Conservation (phyloP, 1,140 invertebrate genomes). For the Polypedilum vanderplanki region DNA sequence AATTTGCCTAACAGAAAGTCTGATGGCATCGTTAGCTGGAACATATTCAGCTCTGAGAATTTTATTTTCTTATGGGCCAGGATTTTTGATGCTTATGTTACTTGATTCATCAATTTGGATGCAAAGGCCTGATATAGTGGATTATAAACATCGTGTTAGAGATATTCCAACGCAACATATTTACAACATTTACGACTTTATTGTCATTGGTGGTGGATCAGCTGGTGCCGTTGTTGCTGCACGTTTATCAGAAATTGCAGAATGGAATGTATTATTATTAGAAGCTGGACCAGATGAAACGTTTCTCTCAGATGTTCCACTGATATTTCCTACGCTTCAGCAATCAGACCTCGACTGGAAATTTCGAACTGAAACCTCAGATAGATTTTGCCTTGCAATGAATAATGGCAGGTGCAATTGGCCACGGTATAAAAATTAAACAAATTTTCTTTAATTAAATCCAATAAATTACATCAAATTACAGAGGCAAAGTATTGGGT, state of each 20-base stretch:
- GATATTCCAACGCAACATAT: slow-evolving; percentile 47
- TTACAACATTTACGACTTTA: slow-evolving; percentile 59
- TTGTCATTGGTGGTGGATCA: slow-evolving; percentile 74
- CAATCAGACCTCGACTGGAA: slow-evolving; percentile 69
- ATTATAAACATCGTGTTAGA: slow-evolving; percentile 49
- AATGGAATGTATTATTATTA: slow-evolving; percentile 66
- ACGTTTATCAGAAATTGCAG: slow-evolving; percentile 59
- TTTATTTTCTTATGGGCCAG: slow-evolving; percentile 52
- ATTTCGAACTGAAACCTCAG: slow-evolving; percentile 65
- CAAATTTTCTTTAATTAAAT: no score
- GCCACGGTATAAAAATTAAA: slow-evolving; percentile 43
- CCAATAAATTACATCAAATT: no score
- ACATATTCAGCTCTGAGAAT: slow-evolving; percentile 47
- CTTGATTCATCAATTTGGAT: slow-evolving; percentile 53
- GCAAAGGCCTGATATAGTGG: slow-evolving; percentile 60
- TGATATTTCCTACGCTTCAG: slow-evolving; percentile 66
- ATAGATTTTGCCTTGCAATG: slow-evolving; percentile 58
- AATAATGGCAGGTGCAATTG: slow-evolving; percentile 55
- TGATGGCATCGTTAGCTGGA: slow-evolving; percentile 35
- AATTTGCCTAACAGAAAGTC: no score
- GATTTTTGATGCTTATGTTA: slow-evolving; percentile 53
- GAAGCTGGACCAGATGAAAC: slow-evolving; percentile 77
- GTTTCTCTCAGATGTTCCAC: slow-evolving; percentile 63
- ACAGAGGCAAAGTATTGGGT: slow-evolving; percentile 66
- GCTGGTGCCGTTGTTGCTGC: slow-evolving; percentile 75